Conservation (phyloP, 2,797 vertebrate species). For the Sebastes steindachneri region DNA sequence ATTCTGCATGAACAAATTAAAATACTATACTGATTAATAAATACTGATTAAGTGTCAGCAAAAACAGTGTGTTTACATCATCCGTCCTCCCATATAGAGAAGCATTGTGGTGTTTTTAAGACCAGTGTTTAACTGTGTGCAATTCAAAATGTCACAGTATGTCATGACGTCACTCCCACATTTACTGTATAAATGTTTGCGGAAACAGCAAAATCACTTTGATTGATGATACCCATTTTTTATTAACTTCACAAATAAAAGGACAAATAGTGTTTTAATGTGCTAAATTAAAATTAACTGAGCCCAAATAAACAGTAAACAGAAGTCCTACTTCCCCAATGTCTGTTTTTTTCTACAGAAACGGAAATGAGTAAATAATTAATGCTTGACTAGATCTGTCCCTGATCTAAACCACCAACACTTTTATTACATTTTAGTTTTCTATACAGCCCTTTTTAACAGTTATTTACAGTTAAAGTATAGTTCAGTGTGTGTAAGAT, state of each 20-base stretch:
- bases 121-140: not conserved
- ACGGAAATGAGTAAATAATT: slow-evolving; percentile 4
- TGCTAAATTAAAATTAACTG: not conserved
- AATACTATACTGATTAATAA: too few relatives aligned
- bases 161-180: not conserved
- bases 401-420: slow-evolving; percentile 52
- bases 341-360: not conserved
- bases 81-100: not conserved
- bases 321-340: not conserved
- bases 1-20: not conserved
- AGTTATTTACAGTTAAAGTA: slow-evolving; percentile 58
- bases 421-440: slow-evolving; percentile 51
- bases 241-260: slow-evolving; percentile 1
- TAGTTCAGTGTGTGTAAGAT: slow-evolving; percentile 26
- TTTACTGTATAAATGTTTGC: not conserved
- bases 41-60: not conserved
- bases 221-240: slow-evolving; percentile 3
- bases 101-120: not conserved
- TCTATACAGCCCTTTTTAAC: slow-evolving; percentile 72
- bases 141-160: slow-evolving; percentile 9
- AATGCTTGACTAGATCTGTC: not conserved
- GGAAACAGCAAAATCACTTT: not conserved
- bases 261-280: not conserved
- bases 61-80: slow-evolving; percentile 8
- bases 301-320: slow-evolving; percentile 3